Percentiles rank a stretch among this genome's conserved stretches.
These are phyloP conservation scores for Sinocyclocheilus grahami DNA, from an alignment of 2,113 vertebrate species.

Conservation along the genomic window DNA sequence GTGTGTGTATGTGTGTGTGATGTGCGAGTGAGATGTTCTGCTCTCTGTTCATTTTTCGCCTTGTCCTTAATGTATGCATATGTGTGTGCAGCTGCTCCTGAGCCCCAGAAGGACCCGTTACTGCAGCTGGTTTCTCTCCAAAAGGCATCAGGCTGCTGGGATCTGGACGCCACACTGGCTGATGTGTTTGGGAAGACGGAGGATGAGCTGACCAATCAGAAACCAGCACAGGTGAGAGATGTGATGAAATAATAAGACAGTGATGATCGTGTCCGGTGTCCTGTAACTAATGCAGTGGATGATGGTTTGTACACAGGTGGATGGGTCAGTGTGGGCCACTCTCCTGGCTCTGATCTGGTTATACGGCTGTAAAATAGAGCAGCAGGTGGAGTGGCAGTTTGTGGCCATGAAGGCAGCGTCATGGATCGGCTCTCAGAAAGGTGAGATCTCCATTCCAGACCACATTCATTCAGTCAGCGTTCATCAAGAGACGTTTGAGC, in stretches of 20 bases:
- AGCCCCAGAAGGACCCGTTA: constrained; percentile 10
- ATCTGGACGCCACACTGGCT: constrained; percentile 59
- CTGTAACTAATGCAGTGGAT: background rate
- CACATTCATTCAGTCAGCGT: background rate
- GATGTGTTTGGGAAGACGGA: constrained; percentile 56
- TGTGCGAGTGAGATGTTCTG: no score
- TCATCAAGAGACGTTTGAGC: background rate
- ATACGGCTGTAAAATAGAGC: constrained; percentile 68
- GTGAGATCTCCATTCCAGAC: constrained; percentile 55
- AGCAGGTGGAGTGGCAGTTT: constrained; percentile 76
- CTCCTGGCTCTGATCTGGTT: constrained; percentile 83
- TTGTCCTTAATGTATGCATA: no score
- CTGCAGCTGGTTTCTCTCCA: constrained; percentile 69
- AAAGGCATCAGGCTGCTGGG: constrained; percentile 74
- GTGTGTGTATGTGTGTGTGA: no score
- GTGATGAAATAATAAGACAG: constrained; percentile 57
- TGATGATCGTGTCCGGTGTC: background rate
- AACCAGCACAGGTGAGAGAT: constrained; percentile 59
- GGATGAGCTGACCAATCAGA: constrained; percentile 50
- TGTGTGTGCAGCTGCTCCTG: background rate
- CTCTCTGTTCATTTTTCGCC: no score
- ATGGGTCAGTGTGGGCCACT: constrained; percentile 77
- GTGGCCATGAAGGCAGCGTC: constrained; percentile 73
- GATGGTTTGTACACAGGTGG: constrained; percentile 61
- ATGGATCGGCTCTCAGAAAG: constrained; percentile 71